Conservation (phyloP, 2,888 invertebrate species). For the Phortica magna region DNA sequence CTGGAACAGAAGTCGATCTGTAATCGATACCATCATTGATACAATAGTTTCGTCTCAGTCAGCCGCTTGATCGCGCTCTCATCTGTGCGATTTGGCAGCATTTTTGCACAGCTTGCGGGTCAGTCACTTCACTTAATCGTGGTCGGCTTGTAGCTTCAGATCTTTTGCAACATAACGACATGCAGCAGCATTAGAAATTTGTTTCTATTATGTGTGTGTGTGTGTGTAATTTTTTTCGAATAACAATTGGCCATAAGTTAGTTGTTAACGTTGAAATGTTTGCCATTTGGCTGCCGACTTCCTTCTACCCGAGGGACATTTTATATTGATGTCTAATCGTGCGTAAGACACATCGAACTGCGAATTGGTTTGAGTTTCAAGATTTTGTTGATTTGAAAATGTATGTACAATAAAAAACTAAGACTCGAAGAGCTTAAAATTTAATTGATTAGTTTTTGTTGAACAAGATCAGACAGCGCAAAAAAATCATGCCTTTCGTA, state of each 20-base stretch:
- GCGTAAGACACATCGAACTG: background rate
- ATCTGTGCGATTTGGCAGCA: constrained; percentile 16
- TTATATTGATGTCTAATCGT: constrained; percentile 7
- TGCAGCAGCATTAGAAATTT: constrained; percentile 1
- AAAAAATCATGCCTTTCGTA: background rate
- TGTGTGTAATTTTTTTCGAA: background rate
- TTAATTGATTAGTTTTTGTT: no score
- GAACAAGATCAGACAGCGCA: background rate
- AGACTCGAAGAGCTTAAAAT: no score
- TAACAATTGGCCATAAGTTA: constrained; percentile 37
- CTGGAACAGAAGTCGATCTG: constrained; percentile 69
- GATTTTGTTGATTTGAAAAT: background rate
- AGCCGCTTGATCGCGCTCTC: background rate
- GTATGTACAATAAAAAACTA: no score
- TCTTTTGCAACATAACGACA: constrained; percentile 47
- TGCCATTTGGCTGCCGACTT: constrained; percentile 32
- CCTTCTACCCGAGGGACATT: background rate
- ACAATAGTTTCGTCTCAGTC: background rate
- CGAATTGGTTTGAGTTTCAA: background rate
- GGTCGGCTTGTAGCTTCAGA: constrained; percentile 50
- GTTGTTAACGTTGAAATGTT: constrained; percentile 38
- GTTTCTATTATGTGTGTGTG: background rate
- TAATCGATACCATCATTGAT: constrained; percentile 63
- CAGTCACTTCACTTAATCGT: constrained; percentile 42
- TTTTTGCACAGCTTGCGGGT: constrained; percentile 37